A percentile compares a stretch with the other conserved stretches of the same genome.
Evolutionary conservation across 1,140 invertebrate genomes (phyloP).

Genomic region (Planococcus citri): DNA sequence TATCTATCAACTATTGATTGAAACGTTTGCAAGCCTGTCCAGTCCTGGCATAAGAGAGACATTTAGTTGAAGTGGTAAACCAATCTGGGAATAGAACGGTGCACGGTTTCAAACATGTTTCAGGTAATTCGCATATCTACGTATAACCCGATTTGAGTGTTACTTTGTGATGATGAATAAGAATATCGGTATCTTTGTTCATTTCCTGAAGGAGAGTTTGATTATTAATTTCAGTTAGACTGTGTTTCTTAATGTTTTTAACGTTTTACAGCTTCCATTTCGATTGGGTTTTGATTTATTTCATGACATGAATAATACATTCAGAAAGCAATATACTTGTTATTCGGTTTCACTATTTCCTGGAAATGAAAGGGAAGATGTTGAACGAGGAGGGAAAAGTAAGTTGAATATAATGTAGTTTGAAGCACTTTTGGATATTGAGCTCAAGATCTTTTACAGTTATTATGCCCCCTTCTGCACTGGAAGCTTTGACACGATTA

Average conservation of each 20-base stretch:
- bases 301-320: constrained; percentile 61
- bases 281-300: constrained; percentile 74
- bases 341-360: constrained; percentile 94
- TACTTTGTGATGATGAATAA: no score
- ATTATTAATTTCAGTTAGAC: no score
- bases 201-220: no score
- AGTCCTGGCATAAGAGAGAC: no score
- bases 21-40: no score
- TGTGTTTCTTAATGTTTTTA: no score
- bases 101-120: not conserved
- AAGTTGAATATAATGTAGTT: constrained; percentile 35
- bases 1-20: no score
- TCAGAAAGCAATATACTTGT: constrained; percentile 73
- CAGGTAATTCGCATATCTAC: no score
- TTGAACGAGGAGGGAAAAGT: constrained; percentile 98
- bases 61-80: no score
- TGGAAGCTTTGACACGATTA: constrained; percentile 81
- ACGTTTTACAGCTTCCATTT: constrained; percentile 36
- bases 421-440: not conserved
- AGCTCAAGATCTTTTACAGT: constrained; percentile 45
- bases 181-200: no score
- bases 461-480: constrained; percentile 93
- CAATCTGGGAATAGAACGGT: no score
- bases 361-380: constrained; percentile 82
- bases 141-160: no score